phyloP scores from a whole-genome alignment of 2,797 vertebrate species.

The Hafferia zeledoni region DNA sequence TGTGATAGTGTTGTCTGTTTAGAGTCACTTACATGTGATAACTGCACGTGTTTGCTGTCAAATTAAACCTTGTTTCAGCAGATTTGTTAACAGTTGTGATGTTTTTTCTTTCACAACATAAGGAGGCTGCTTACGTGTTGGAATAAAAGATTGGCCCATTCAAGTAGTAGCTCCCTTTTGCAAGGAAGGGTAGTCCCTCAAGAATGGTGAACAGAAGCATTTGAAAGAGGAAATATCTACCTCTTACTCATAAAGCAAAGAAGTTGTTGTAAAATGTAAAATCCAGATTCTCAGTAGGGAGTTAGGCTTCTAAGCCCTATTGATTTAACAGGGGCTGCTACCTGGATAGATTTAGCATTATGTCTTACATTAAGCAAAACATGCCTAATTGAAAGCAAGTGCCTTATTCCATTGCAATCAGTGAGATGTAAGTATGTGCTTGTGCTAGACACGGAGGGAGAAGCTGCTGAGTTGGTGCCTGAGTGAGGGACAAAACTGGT shows the following conservation, averaged over 20 bases:
- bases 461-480: conserved; percentile 52
- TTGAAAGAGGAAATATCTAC: not conserved
- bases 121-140: conserved; percentile 31
- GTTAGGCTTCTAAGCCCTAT: not conserved
- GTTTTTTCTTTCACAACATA: conserved; percentile 36
- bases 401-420: not conserved
- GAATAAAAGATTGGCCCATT: conserved; percentile 21
- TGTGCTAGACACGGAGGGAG: not conserved
- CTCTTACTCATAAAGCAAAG: conserved; percentile 22
- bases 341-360: not conserved
- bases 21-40: not conserved
- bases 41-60: not conserved
- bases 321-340: not conserved
- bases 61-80: conserved; percentile 20
- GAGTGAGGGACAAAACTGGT: conserved; percentile 42
- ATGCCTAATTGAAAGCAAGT: not conserved
- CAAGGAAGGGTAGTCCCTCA: not conserved
- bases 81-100: conserved; percentile 47
- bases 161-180: not conserved
- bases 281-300: not conserved
- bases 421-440: not conserved
- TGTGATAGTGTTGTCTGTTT: not conserved
- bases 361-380: conserved; percentile 29
- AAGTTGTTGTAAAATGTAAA: not conserved
- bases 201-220: accelerated